phyloP scores from a whole-genome alignment of 2,113 vertebrate species.

The Turdus rufiventris region DNA sequence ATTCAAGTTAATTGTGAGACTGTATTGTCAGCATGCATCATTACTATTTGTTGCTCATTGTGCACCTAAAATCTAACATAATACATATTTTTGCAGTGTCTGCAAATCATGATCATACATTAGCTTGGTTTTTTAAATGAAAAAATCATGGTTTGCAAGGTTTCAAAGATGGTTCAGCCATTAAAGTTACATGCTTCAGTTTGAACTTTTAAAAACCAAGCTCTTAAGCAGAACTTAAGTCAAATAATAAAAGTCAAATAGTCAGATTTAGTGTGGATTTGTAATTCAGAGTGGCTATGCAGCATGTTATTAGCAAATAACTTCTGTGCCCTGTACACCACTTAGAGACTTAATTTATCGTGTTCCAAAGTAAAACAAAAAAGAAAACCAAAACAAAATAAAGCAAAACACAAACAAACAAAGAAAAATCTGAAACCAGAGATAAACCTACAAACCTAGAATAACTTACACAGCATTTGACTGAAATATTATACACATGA shows the following conservation, averaged over 20 bases:
- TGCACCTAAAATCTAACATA: neutral
- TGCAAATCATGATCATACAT: neutral
- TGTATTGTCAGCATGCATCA: neutral
- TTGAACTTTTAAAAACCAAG: neutral
- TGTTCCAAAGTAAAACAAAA: neutral
- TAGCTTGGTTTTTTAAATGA: neutral
- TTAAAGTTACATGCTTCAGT: neutral
- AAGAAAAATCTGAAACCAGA: neutral
- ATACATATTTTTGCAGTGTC: neutral
- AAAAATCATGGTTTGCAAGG: neutral
- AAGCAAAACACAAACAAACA: neutral
- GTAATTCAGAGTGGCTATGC: conserved; percentile 25
- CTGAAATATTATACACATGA: neutral
- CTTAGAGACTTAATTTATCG: neutral
- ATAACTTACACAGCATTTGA: neutral
- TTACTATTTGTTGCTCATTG: neutral
- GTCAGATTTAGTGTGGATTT: conserved; percentile 11
- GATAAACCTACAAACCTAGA: neutral
- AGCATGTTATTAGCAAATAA: conserved; percentile 32
- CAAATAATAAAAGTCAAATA: conserved; percentile 4
- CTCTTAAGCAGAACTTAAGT: neutral
- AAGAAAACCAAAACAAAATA: too few relatives aligned
- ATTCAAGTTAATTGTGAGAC: neutral
- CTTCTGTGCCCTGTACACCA: neutral
- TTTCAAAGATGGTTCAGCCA: neutral